These are phyloP conservation scores for Oryzias curvinotus DNA, from an alignment of 2,113 vertebrate species.

Conservation along the genomic window DNA sequence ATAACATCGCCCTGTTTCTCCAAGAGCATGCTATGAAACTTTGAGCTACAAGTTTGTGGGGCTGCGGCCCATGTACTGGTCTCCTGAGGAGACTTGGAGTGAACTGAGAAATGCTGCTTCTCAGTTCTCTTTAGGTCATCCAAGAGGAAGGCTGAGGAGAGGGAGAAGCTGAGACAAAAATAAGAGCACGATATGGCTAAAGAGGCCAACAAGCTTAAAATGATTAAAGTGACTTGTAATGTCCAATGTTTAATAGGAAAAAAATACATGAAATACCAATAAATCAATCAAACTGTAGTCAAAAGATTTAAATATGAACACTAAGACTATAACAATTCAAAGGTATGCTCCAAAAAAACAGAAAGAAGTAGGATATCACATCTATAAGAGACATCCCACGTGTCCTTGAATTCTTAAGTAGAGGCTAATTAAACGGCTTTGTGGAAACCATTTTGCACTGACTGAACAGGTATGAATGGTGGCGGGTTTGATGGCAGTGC, in stretches of 20 bases:
- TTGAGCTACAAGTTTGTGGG: constrained; percentile 52
- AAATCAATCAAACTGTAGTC: constrained; percentile 16
- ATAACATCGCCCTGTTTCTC: constrained; percentile 12
- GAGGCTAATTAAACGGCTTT: constrained; percentile 69
- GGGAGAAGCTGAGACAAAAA: constrained; percentile 50
- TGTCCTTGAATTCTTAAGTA: constrained; percentile 60
- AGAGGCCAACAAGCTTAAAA: constrained; percentile 58
- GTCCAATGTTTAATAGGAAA: constrained; percentile 13
- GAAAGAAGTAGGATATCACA: constrained; percentile 25
- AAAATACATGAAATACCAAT: constrained; percentile 23
- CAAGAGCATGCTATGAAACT: constrained; percentile 31
- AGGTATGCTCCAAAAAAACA: constrained; percentile 11
- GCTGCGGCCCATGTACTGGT: constrained; percentile 60
- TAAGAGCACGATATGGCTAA: constrained; percentile 64
- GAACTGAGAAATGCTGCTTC: constrained; percentile 67
- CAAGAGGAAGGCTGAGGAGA: constrained; percentile 64
- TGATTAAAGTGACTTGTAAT: constrained; percentile 44
- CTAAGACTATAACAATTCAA: constrained; percentile 2
- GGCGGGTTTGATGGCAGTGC: constrained; percentile 34
- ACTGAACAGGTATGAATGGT: constrained; percentile 64
- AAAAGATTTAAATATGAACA: constrained; percentile 14
- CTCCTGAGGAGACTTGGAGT: constrained; percentile 71
- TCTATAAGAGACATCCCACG: constrained; percentile 57
- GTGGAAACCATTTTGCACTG: constrained; percentile 66
- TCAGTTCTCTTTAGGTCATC: constrained; percentile 73